Evolutionary conservation across 2,113 vertebrate genomes (phyloP), one percentile per base, ranked within the genome.

Genomic region (Diphyllodes magnificus): DNA sequence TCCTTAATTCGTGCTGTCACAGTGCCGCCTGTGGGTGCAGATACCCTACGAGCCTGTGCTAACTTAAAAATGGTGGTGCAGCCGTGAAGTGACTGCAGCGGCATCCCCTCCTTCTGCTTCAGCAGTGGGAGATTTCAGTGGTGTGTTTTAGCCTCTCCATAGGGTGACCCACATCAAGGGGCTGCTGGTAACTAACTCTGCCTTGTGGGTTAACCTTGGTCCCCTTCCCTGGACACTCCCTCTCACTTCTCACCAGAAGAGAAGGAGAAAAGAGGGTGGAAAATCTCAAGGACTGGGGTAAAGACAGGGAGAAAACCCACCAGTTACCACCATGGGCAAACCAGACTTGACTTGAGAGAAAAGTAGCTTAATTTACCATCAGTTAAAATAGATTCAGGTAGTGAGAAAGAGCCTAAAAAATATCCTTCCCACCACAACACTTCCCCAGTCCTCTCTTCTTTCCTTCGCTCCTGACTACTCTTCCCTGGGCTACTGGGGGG

Each of bases 381-480:
- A 82, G 8, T 42, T 54, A 35, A 82, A 47, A 63, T 16, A 42
- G 12, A 54, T 69, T 47, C 5, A 8, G 30, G 12, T 22, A 61
- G 63, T 6, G 8, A 54, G 54, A 82, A 69, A 69, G 31, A 45
- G 13, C 25, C 24, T 23, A 40, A 76, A 47, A 30, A 3, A 27
- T 6, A 44, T 16, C 10, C 28, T 39, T 40, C 30, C 9, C 31
- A 35, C 47, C 5, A 14, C 0, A 0, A 47, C 7, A 8, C n/a
- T 33, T 61, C 25, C 40, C 13, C 22, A 56, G 4, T 4, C 11
- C 20, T 14, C 12, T 5, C 4, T 23, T 51, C 9, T 7, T n/a
- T 5, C 2, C 23, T 64, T 59, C 0, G 0, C 3, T 44, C 39
- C 30, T 0, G 3, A 27, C 12, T 33, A 6, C 7, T 56, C 18